Base-by-base conservation (phyloP, 1,140 invertebrate genomes). In the Mercenaria mercenaria region DNA sequence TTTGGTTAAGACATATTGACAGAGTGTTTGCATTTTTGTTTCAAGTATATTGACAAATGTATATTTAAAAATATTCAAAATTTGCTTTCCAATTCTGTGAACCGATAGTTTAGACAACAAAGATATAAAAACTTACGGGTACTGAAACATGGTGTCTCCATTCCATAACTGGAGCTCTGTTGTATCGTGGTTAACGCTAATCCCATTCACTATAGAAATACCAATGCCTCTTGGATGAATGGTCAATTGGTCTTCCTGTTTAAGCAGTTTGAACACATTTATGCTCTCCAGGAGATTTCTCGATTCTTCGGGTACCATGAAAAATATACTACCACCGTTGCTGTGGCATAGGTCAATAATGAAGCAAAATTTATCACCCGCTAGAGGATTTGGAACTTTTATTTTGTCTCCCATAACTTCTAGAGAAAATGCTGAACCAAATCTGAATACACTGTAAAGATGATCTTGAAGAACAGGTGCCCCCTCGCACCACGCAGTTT, bases 41-140 rank as follows among this genome's bases (percentile, higher is more conserved):
- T n/a, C n/a, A n/a, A n/a, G n/a, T n/a, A n/a, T n/a, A n/a, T n/a
- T n/a, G n/a, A n/a, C n/a, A n/a, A n/a, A n/a, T n/a, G n/a, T n/a
- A n/a, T n/a, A n/a, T n/a, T n/a, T n/a, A n/a, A n/a, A n/a, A n/a
- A n/a, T n/a, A n/a, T n/a, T n/a, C n/a, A n/a, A n/a, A n/a, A n/a
- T n/a, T n/a, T n/a, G n/a, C n/a, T n/a, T n/a, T n/a, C n/a, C n/a
- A n/a, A n/a, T n/a, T n/a, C n/a, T n/a, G n/a, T n/a, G n/a, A n/a
- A n/a, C n/a, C n/a, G n/a, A n/a, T n/a, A n/a, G n/a, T n/a, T n/a
- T n/a, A n/a, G n/a, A n/a, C n/a, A n/a, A n/a, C n/a, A n/a, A n/a
- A n/a, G n/a, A n/a, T n/a, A n/a, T n/a, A n/a, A 72, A 61, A 11
- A 34, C 79, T 59, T 41, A 82, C 79, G 50, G 79, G n/a, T 82